Conservation (phyloP, 2,888 invertebrate genomes). For the Napeogenes sylphis region DNA sequence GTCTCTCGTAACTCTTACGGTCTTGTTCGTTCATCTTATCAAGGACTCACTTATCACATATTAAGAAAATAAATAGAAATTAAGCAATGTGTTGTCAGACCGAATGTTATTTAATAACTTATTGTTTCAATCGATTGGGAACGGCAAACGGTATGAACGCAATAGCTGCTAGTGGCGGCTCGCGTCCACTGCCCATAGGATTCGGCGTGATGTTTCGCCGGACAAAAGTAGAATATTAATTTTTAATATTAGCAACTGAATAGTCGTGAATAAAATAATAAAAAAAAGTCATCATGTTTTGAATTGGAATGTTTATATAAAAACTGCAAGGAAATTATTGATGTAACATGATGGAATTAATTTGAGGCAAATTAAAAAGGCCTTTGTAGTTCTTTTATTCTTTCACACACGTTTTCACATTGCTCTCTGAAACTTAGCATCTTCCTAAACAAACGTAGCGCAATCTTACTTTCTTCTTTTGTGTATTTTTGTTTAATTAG, state of each 20-base stretch:
- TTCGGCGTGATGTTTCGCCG: constrained; percentile 56
- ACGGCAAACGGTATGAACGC: constrained; percentile 70
- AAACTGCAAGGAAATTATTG: too few relatives aligned
- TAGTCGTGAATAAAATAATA: constrained; percentile 16
- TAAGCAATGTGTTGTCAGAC: constrained; percentile 41
- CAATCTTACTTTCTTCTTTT: too few relatives aligned
- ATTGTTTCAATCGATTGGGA: constrained; percentile 62
- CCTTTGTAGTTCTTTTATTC: too few relatives aligned
- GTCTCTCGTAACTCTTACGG: constrained; percentile 57
- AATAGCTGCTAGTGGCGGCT: constrained; percentile 54
- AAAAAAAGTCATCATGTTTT: constrained; percentile 15
- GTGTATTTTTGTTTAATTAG: too few relatives aligned
- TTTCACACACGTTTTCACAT: too few relatives aligned
- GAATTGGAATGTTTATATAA: not conserved
- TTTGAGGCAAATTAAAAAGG: not conserved
- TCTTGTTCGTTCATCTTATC: constrained; percentile 66
- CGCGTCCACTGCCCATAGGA: constrained; percentile 49
- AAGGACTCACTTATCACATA: constrained; percentile 14
- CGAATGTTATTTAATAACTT: constrained; percentile 59
- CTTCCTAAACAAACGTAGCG: too few relatives aligned
- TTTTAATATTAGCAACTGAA: constrained; percentile 39
- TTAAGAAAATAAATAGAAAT: constrained; percentile 35
- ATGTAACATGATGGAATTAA: not conserved
- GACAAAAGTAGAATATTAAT: constrained; percentile 72
- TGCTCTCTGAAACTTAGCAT: too few relatives aligned